Percentiles rank a stretch among this genome's conserved stretches.
Conservation (phyloP, 1,140 invertebrate genomes). For the Adoxophyes honmai region DNA sequence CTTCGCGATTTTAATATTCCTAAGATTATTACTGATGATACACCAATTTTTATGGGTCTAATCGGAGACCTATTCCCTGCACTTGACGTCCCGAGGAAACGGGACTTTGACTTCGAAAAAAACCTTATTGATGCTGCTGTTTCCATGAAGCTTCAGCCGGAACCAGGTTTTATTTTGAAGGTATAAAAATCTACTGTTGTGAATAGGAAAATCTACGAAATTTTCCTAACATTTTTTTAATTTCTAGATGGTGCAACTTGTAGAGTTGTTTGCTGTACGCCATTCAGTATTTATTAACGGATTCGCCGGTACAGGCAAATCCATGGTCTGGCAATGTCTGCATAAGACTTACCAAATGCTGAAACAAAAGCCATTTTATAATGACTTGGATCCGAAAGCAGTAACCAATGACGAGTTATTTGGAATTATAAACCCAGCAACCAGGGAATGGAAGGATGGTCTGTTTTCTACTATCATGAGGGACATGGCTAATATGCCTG, state of each 20-base stretch:
- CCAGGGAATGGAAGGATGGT: conserved; percentile 98
- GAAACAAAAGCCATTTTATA: conserved; percentile 89
- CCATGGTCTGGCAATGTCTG: conserved; percentile 94
- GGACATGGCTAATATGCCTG: conserved; percentile 92
- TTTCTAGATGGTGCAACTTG: conserved; percentile 89
- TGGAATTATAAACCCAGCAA: conserved; percentile 96
- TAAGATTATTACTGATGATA: conserved; percentile 94
- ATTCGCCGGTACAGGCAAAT: conserved; percentile 95
- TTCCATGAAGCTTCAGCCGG: conserved; percentile 92
- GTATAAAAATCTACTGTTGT: conserved; percentile 31
- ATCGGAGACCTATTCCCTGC: conserved; percentile 94
- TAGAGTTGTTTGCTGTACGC: conserved; percentile 94
- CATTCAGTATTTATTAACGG: conserved; percentile 97
- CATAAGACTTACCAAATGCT: conserved; percentile 87
- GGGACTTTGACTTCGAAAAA: conserved; percentile 91
- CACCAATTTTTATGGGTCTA: conserved; percentile 93
- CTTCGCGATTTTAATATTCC: conserved; percentile 95
- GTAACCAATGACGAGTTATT: conserved; percentile 98
- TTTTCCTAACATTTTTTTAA: conserved; percentile 18
- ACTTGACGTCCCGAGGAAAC: conserved; percentile 90
- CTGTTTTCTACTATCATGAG: conserved; percentile 95
- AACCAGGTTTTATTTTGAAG: conserved; percentile 92
- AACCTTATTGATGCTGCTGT: conserved; percentile 85
- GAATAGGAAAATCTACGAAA: too few relatives aligned
- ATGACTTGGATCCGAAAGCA: conserved; percentile 96